Evolutionary conservation across 2,888 invertebrate species (phyloP).

Genomic region (Drosophila hamatofila): DNA sequence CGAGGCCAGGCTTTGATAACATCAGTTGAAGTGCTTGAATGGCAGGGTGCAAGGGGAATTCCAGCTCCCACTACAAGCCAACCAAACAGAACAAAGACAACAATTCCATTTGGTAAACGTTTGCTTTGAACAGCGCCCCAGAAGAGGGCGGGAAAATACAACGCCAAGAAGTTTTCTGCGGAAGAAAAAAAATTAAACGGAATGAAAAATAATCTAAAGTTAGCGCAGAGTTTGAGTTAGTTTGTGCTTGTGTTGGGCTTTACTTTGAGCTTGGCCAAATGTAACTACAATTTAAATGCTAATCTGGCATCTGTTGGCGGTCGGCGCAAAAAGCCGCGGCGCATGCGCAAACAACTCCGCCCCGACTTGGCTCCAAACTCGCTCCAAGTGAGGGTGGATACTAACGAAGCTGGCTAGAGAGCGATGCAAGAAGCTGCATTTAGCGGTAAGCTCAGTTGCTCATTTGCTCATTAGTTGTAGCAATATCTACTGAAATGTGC

Average conservation of each 20-base stretch:
- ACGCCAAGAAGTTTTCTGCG: slow-evolving; percentile 56
- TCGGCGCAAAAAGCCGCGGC: slow-evolving; percentile 49
- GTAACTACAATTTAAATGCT: slow-evolving; percentile 81
- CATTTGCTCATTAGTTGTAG: slow-evolving; percentile 68
- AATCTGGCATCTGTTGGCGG: slow-evolving; percentile 78
- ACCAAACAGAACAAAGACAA: slow-evolving; percentile 69
- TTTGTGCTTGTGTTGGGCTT: slow-evolving; percentile 38
- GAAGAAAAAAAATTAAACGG: slow-evolving; percentile 49
- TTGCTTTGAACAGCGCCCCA: slow-evolving; percentile 44
- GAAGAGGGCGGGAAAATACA: slow-evolving; percentile 56
- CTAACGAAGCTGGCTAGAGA: not conserved
- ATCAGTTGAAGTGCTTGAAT: slow-evolving; percentile 55
- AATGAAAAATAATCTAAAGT: slow-evolving; percentile 72
- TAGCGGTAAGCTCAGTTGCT: slow-evolving; percentile 31
- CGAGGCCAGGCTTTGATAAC: slow-evolving; percentile 67
- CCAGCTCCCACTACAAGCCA: slow-evolving; percentile 59
- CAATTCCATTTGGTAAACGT: slow-evolving; percentile 79
- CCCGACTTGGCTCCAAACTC: slow-evolving; percentile 36
- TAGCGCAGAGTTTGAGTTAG: slow-evolving; percentile 52
- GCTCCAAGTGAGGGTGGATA: slow-evolving; percentile 47
- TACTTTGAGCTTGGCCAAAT: slow-evolving; percentile 67
- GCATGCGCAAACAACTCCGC: slow-evolving; percentile 73
- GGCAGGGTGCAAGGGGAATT: slow-evolving; percentile 25
- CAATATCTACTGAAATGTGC: slow-evolving; percentile 28
- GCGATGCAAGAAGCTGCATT: slow-evolving; percentile 23